Conservation (phyloP, 2,888 invertebrate species). For the Drosophila nr. perissopoda region DNA sequence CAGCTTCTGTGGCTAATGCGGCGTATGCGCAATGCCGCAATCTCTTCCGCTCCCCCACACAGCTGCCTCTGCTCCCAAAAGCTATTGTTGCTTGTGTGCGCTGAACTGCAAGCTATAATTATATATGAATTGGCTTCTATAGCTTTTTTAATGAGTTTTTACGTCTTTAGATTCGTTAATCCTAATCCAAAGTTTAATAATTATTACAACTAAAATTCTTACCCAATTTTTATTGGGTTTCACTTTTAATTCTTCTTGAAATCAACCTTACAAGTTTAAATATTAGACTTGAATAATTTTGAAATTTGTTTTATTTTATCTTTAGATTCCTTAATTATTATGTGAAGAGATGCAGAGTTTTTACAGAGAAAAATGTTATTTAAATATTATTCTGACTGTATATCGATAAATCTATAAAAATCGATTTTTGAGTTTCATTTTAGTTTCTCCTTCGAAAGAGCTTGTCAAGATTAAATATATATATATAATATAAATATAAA, state of each 20-base stretch:
- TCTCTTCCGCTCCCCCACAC: neutral
- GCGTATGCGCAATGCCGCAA: slow-evolving; percentile 59
- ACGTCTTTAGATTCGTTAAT: neutral
- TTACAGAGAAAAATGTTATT: no score
- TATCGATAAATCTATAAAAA: no score
- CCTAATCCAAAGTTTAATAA: neutral
- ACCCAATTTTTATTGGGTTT: neutral
- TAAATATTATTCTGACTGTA: no score
- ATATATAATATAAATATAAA: no score
- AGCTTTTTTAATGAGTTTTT: neutral
- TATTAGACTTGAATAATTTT: neutral
- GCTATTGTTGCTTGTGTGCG: slow-evolving; percentile 32
- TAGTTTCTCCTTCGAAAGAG: no score
- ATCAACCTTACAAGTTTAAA: neutral
- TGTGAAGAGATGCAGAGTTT: no score
- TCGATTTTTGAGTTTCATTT: no score
- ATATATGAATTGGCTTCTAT: neutral
- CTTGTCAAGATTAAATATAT: no score
- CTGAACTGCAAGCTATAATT: slow-evolving; percentile 31
- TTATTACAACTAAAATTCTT: neutral
- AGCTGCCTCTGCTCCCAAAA: neutral
- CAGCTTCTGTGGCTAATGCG: slow-evolving; percentile 55
- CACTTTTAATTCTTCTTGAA: neutral
- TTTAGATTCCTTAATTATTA: neutral
- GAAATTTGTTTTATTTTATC: neutral